These are phyloP conservation scores for Ameiurus melas DNA, from an alignment of 2,113 vertebrate genomes.

Conservation along the genomic window DNA sequence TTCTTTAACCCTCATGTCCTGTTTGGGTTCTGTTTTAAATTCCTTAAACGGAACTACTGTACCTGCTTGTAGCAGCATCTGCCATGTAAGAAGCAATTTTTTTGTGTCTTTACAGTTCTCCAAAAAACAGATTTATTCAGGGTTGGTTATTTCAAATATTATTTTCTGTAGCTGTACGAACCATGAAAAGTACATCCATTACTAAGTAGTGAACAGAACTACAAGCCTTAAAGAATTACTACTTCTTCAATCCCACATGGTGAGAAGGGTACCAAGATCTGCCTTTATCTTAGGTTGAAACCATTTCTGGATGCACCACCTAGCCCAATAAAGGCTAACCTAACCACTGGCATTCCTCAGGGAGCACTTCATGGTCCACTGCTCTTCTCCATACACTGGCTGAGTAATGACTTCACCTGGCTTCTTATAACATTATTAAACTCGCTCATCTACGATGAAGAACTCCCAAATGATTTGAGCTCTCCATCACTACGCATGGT, in stretches of 20 bases:
- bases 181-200: not conserved
- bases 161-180: not conserved
- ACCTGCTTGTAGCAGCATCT: not conserved
- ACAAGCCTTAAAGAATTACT: too few relatives aligned
- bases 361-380: constrained; percentile 2
- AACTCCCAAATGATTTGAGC: not conserved
- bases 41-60: not conserved
- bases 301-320: not conserved
- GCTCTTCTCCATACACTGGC: constrained; percentile 1
- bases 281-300: not conserved
- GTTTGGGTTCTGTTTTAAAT: not conserved
- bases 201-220: not conserved
- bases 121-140: not conserved
- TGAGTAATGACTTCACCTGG: not conserved
- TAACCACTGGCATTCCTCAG: not conserved
- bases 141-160: not conserved
- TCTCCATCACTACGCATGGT: not conserved
- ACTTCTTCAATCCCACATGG: not conserved
- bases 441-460: not conserved
- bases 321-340: not conserved
- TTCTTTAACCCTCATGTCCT: not conserved
- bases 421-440: not conserved
- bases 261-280: not conserved
- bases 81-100: not conserved
- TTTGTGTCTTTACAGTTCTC: not conserved